These are phyloP conservation scores for Notolabrus celidotus DNA, from an alignment of 2,797 vertebrate species.

Conservation along the genomic window DNA sequence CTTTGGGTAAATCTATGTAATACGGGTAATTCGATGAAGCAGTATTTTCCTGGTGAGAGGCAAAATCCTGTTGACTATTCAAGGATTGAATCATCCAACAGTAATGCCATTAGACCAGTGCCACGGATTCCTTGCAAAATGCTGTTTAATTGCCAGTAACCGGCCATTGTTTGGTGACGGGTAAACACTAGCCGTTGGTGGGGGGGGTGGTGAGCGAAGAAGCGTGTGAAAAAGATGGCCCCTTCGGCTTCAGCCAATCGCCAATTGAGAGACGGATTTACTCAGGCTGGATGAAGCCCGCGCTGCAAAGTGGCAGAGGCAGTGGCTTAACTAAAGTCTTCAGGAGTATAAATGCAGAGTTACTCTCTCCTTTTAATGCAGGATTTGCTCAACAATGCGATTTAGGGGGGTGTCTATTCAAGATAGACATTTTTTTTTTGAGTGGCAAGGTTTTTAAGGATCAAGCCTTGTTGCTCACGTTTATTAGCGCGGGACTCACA, in stretches of 20 bases:
- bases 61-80: constrained; percentile 88
- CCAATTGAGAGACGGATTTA: constrained; percentile 77
- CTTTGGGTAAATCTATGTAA: constrained; percentile 87
- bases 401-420: constrained; percentile 95
- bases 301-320: constrained; percentile 89
- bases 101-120: constrained; percentile 88
- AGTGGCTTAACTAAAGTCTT: constrained; percentile 98
- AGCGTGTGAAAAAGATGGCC: constrained; percentile 83
- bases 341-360: constrained; percentile 96
- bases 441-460: constrained; percentile 78
- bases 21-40: constrained; percentile 87
- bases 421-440: constrained; percentile 82
- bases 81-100: constrained; percentile 85
- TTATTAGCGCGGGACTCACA: constrained; percentile 73
- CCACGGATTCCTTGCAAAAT: constrained; percentile 84
- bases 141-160: constrained; percentile 88
- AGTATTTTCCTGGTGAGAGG: constrained; percentile 86
- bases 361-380: constrained; percentile 93
- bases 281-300: constrained; percentile 84
- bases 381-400: constrained; percentile 99
- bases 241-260: constrained; percentile 78
- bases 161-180: constrained; percentile 85
- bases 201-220: constrained; percentile 55
- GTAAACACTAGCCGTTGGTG: constrained; percentile 80
- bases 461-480: constrained; percentile 82